A percentile compares a stretch with the other conserved stretches of the same genome.
Evolutionary conservation across 2,113 vertebrate genomes (phyloP).

Genomic region (Brachyhypopomus gauderio): DNA sequence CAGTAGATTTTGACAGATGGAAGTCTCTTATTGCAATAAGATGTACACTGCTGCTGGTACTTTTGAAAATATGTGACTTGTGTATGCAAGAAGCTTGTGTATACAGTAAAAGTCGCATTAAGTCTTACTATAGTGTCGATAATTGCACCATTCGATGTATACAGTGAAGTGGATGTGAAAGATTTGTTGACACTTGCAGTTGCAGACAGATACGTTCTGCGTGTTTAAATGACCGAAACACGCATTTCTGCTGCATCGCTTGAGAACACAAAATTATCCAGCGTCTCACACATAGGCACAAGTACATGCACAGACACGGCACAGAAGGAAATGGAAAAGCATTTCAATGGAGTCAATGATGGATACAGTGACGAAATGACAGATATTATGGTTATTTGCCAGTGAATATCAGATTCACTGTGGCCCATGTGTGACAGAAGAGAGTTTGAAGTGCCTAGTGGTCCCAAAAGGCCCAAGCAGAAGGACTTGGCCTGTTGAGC

Average conservation of each 20-base stretch:
- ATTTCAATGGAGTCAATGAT: too few relatives aligned
- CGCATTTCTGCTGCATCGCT: too few relatives aligned
- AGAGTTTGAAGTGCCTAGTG: not conserved
- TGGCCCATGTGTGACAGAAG: not conserved
- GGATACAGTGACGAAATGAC: constrained; percentile 3
- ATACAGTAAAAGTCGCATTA: not conserved
- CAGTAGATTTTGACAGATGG: not conserved
- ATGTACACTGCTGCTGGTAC: not conserved
- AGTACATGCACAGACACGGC: too few relatives aligned
- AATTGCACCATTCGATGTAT: not conserved
- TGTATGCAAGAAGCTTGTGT: not conserved
- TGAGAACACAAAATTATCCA: too few relatives aligned
- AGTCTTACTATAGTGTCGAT: not conserved
- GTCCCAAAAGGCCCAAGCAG: not conserved
- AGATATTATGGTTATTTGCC: constrained; percentile 2
- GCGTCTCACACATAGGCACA: too few relatives aligned
- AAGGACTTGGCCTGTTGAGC: constrained; percentile 1
- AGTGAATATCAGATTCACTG: constrained; percentile 34
- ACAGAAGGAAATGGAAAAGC: too few relatives aligned
- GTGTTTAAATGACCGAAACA: too few relatives aligned
- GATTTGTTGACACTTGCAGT: not conserved
- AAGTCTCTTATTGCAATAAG: not conserved
- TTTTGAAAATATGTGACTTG: not conserved
- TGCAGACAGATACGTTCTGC: not conserved
- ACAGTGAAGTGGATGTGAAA: not conserved